Percentiles rank a stretch among this genome's conserved stretches.
These are phyloP conservation scores for Incurvaria masculella DNA, from an alignment of 2,888 invertebrate species.

Conservation along the genomic window DNA sequence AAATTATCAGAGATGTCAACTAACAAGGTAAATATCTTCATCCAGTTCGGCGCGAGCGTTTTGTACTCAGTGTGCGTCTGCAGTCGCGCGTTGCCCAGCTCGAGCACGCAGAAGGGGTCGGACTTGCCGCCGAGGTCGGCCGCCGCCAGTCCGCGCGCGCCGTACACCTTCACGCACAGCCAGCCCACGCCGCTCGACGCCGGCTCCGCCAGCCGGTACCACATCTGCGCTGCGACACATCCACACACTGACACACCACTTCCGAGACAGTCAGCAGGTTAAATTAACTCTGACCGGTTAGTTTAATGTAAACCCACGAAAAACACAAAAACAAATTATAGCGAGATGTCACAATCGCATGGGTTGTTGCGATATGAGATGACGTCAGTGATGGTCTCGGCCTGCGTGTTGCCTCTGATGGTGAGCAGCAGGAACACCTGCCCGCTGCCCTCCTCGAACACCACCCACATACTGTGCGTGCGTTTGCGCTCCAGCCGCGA, in stretches of 20 bases:
- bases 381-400: constrained; percentile 90
- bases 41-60: constrained; percentile 95
- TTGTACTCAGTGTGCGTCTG: constrained; percentile 99
- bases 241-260: no score
- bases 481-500: constrained; percentile 80
- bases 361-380: constrained; percentile 83
- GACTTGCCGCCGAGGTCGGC: constrained; percentile 97
- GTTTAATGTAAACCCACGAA: no score
- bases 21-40: constrained; percentile 98
- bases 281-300: no score
- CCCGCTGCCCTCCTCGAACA: constrained; percentile 87
- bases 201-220: constrained; percentile 48
- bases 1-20: no score
- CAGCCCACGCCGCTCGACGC: constrained; percentile 80
- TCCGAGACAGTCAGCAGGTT: no score
- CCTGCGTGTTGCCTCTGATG: constrained; percentile 91
- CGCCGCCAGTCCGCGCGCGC: constrained; percentile 81
- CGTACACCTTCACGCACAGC: constrained; percentile 89
- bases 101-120: constrained; percentile 97
- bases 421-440: constrained; percentile 87
- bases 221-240: no score
- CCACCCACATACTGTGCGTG: constrained; percentile 87
- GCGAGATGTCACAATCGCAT: constrained; percentile 61
- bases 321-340: no score
- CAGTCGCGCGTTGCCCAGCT: constrained; percentile 89